These are phyloP conservation scores for Lordiphosa fenestrarum DNA, from an alignment of 2,888 invertebrate species.

Conservation along the genomic window DNA sequence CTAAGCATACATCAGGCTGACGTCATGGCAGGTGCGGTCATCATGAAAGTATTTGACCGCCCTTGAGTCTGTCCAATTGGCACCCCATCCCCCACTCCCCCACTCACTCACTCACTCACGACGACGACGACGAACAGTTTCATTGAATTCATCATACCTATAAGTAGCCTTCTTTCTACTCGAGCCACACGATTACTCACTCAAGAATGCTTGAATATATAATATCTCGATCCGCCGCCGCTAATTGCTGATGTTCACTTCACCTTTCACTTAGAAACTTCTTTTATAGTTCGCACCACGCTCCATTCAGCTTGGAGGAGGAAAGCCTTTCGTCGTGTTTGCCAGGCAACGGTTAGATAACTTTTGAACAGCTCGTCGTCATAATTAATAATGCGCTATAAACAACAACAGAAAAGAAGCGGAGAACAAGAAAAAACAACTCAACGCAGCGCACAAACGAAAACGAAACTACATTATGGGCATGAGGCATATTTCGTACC, in stretches of 20 bases:
- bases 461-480: constrained; percentile 45
- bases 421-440: constrained; percentile 12
- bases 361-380: constrained; percentile 59
- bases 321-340: constrained; percentile 33
- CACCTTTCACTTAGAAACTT: not conserved
- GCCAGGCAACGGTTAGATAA: constrained; percentile 67
- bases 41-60: constrained; percentile 31
- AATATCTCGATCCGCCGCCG: not conserved
- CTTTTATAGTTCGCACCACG: not conserved
- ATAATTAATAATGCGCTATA: constrained; percentile 68
- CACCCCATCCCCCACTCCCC: not conserved
- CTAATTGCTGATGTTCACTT: too few species aligned
- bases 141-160: constrained; percentile 35
- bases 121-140: constrained; percentile 12
- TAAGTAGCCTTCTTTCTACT: constrained; percentile 19
- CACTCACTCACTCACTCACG: constrained; percentile 1
- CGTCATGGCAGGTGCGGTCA: constrained; percentile 41
- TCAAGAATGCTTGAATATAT: constrained; percentile 26
- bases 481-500: constrained; percentile 14
- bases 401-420: constrained; percentile 8
- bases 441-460: constrained; percentile 49
- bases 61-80: constrained; percentile 13
- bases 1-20: constrained; percentile 12
- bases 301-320: not conserved
- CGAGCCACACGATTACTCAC: constrained; percentile 31